Base-by-base conservation (phyloP, 2,888 invertebrate species). In the Brachynemurus nebulosus region DNA sequence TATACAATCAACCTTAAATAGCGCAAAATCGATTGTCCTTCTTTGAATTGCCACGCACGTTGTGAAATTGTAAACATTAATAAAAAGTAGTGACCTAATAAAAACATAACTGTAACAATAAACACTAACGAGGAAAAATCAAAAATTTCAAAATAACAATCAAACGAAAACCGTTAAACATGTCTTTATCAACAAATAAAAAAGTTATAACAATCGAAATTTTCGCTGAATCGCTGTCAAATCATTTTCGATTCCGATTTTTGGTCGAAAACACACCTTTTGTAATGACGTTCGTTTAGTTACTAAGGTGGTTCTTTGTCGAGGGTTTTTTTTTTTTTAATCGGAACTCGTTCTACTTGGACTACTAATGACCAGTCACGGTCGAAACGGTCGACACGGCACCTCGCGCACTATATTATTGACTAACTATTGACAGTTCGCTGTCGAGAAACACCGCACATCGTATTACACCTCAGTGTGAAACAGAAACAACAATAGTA, bases 361-460 rank as follows among this genome's bases (percentile, higher is more conserved):
- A n/a, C n/a, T n/a, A n/a, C n/a, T n/a, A n/a, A n/a, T n/a, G n/a
- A n/a, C n/a, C n/a, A n/a, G n/a, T n/a, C n/a, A n/a, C n/a, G 27
- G 12, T 11, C 11, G 27, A 27, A 12, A 27, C 12, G 27, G 17
- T 14, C 21, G 9, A 27, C 35, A 17, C 12, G n/a, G 18, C 42
- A 20, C 33, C 17, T 25, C 34, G 42, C 33, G 42, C 42, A 27
- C 39, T 39, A 16, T n/a, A 17, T 33, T 42, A 42, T 42, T 42
- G 42, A 42, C 42, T 42, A 21, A 42, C 42, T 42, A 42, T 42
- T 42, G 42, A 42, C 42, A 42, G 27, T 20, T 40, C 25, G 11
- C 25, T 27, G 27, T 23, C 7, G 25, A 40, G 40, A 16, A n/a
- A 40, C 17, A 41, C 34, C 34, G 34, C 42, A 27, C 42, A 18